A percentile compares a stretch with the other conserved stretches of the same genome.
Evolutionary conservation across 1,140 invertebrate species (phyloP).

Genomic region (Riptortus pedestris): DNA sequence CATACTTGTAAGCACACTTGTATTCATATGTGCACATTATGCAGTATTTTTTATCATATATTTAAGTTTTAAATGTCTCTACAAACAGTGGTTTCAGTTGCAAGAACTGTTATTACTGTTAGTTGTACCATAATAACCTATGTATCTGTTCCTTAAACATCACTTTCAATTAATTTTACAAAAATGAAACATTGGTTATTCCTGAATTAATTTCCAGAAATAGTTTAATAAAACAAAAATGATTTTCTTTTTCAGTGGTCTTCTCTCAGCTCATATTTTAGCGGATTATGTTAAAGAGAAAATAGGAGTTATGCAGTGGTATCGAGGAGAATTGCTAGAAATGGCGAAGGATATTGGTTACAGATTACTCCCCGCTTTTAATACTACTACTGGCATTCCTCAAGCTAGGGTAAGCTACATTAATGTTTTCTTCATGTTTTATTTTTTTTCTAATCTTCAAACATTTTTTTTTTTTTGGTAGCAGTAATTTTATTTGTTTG

Average conservation of each 20-base stretch:
- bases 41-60: background rate
- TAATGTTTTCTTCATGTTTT: background rate
- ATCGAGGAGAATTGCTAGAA: slow-evolving; percentile 75
- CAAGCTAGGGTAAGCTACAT: slow-evolving; percentile 63
- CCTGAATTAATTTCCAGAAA: background rate
- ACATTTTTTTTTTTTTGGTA: slow-evolving; percentile 7
- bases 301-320: slow-evolving; percentile 74
- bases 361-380: slow-evolving; percentile 88
- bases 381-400: slow-evolving; percentile 94
- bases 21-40: too few relatives aligned
- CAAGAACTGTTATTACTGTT: too few relatives aligned
- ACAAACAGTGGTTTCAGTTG: too few relatives aligned
- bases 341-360: slow-evolving; percentile 89
- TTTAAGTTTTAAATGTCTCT: too few relatives aligned
- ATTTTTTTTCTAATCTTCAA: background rate
- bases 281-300: slow-evolving; percentile 69
- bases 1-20: too few relatives aligned
- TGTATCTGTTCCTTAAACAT: too few relatives aligned
- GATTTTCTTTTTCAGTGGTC: slow-evolving; percentile 51
- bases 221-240: background rate
- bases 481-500: background rate
- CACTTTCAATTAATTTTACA: too few relatives aligned
- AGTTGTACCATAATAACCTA: too few relatives aligned
- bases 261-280: slow-evolving; percentile 87
- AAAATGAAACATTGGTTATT: too few relatives aligned